Evolutionary conservation across 1,140 invertebrate genomes (phyloP), one percentile per base, ranked within the genome.

Genomic region (Eriosoma lanigerum): DNA sequence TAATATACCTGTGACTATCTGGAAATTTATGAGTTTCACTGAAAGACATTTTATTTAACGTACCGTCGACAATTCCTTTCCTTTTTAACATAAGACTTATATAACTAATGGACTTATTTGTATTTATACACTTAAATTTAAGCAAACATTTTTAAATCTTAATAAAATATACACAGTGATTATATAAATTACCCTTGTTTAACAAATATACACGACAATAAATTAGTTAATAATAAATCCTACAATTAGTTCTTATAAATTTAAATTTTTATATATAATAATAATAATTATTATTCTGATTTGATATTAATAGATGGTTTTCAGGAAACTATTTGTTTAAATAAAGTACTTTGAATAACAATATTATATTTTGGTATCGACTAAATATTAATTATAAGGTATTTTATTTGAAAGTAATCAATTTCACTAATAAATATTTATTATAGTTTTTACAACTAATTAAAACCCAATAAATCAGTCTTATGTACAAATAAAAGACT

Each of bases 381-480:
- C 10, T 66, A 21, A 1, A 66, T 38, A 66, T 44, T 21, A 38
- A 19, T 21, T 1, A 38, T 38, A 44, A 44, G n/a, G 10, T 12
- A 62, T 62, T 12, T 64, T 29, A 8, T 64, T 38, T 3, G 21
- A 66, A 32, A 44, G 24, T 60, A 60, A 29, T 58, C 24, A 60
- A 24, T 26, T 60, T 60, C 3, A 60, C 26, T 60, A 26, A 60
- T 60, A 46, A 66, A 66, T 26, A 46, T 24, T 46, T 44, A 46
- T 46, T n/a, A 46, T 46, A 1, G 21, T 17, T 68, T 46, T 24
- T 48, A 54, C 21, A 38, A 19, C 17, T 73, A 73, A 75, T 58
- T 4, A 58, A 56, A 75, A 75, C 52, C n/a, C 52, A 44, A 75
- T 54, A 73, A 75, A 58, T 75, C 72, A 75, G 72, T 75, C 72